A percentile compares a stretch with the other conserved stretches of the same genome.
Evolutionary conservation across 2,888 invertebrate genomes (phyloP).

Genomic region (Hypercompe scribonia): DNA sequence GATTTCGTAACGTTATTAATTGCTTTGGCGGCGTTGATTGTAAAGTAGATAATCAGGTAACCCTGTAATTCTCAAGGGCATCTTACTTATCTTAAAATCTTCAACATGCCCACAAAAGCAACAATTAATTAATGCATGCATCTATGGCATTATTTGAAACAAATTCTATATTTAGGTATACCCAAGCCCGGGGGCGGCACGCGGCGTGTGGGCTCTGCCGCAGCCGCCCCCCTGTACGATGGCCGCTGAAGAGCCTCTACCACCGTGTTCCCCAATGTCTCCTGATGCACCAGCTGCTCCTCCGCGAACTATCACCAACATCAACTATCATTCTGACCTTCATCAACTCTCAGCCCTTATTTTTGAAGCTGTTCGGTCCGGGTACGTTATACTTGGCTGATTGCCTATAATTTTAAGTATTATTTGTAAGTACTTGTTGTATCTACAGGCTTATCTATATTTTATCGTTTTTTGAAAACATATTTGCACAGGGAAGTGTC

Average conservation of each 20-base stretch:
- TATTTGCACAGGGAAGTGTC: slow-evolving; percentile 89
- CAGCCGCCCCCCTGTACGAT: slow-evolving; percentile 92
- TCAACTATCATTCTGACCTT: slow-evolving; percentile 81
- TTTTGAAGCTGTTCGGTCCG: slow-evolving; percentile 94
- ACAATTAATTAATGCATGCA: background rate
- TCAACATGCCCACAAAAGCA: background rate
- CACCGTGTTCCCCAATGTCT: slow-evolving; percentile 80
- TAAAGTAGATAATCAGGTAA: background rate
- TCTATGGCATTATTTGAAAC: background rate
- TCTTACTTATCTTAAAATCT: background rate
- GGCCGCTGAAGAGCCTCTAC: slow-evolving; percentile 89
- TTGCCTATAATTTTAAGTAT: background rate
- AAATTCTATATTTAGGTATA: slow-evolving; percentile 84
- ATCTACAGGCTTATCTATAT: background rate
- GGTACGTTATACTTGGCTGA: slow-evolving; percentile 82
- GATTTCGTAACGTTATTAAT: background rate
- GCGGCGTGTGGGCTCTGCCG: slow-evolving; percentile 95
- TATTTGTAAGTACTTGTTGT: background rate
- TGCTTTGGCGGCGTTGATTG: background rate
- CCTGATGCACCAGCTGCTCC: slow-evolving; percentile 79
- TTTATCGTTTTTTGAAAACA: background rate
- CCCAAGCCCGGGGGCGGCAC: slow-evolving; percentile 95
- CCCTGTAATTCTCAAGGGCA: background rate
- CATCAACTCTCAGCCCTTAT: slow-evolving; percentile 86
- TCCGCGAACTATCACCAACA: slow-evolving; percentile 74